Evolutionary conservation across 2,797 vertebrate genomes (phyloP), one percentile per base, ranked within the genome.

Genomic region (Simalia tracyae): DNA sequence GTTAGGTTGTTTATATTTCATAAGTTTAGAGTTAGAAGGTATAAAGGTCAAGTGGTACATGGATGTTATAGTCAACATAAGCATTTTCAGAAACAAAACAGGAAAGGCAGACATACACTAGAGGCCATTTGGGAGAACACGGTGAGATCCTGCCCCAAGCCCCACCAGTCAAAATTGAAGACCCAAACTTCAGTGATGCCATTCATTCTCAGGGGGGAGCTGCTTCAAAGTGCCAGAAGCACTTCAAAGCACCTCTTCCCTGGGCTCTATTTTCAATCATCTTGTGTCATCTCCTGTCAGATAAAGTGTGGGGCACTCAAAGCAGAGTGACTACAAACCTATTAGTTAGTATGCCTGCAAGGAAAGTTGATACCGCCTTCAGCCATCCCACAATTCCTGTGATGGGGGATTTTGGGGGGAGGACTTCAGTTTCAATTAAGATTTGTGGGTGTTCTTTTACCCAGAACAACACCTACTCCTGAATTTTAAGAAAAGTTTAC

Each of bases 1-100:
- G 76, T 86, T 90, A 36, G 42, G 64, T 93, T 89, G 90, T 90
- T 88, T 92, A 64, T 84, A 93, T 94, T 92, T 84, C 72, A 86
- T 92, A 76, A 60, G 90, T 72, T 59, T 81, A 93, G 11, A 88
- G 46, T 87, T 90, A 88, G 92, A 72, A 95, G 87, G 61, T 56
- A 59, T 72, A 36, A 91, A 91, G 22, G 91, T 56, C 0, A 56
- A 91, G 87, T 88, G 91, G 87, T 42, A 72, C 90, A 5, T 22
- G 72, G 0, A 11, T 0, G 1, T 46, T 63, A 24, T 14, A 91
- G 85, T 89, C 24, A 17, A 92, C 68, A 93, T 59, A 7, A 84
- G 54, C 42, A 92, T 66, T 66, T 66, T 66, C 17, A 60, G 57
- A 84, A 28, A 90, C 7, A 63, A 26, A 89, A 50, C 5, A n/a